These are phyloP conservation scores for Pelobates fuscus DNA, from an alignment of 2,113 vertebrate genomes.

Conservation along the genomic window DNA sequence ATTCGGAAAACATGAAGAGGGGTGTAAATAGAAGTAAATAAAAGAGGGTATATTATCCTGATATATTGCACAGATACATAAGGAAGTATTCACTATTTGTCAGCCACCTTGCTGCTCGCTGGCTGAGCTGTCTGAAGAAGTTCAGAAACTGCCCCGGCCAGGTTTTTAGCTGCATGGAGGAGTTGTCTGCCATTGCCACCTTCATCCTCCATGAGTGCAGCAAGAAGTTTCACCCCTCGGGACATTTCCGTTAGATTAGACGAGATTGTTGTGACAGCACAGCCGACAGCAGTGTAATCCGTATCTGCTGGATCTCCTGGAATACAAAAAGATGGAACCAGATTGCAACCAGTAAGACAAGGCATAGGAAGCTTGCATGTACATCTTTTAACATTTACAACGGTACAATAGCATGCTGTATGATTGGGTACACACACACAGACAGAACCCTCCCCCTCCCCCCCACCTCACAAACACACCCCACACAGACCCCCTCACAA, in stretches of 20 bases:
- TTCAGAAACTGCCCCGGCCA: conserved; percentile 87
- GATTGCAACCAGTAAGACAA: not conserved
- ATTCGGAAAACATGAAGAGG: too few species aligned
- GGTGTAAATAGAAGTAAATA: too few species aligned
- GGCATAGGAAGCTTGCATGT: not conserved
- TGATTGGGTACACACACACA: too few species aligned
- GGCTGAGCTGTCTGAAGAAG: conserved; percentile 93
- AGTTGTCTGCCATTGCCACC: conserved; percentile 88
- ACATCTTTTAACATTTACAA: not conserved
- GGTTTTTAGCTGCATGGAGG: conserved; percentile 89
- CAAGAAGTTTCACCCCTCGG: conserved; percentile 91
- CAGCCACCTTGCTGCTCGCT: conserved; percentile 68
- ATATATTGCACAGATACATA: too few species aligned
- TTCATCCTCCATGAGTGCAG: conserved; percentile 92
- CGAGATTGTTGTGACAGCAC: conserved; percentile 94
- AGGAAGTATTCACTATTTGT: too few species aligned
- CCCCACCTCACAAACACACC: too few species aligned
- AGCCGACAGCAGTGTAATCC: conserved; percentile 95
- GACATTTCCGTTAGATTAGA: conserved; percentile 99
- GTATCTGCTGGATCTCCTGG: conserved; percentile 94
- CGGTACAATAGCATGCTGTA: not conserved
- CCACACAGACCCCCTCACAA: too few species aligned
- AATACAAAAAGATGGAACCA: not conserved
- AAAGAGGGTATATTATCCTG: too few species aligned
- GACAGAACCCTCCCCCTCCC: too few species aligned